phyloP scores from a whole-genome alignment of 2,797 vertebrate species.

The Anguilla marmorata region DNA sequence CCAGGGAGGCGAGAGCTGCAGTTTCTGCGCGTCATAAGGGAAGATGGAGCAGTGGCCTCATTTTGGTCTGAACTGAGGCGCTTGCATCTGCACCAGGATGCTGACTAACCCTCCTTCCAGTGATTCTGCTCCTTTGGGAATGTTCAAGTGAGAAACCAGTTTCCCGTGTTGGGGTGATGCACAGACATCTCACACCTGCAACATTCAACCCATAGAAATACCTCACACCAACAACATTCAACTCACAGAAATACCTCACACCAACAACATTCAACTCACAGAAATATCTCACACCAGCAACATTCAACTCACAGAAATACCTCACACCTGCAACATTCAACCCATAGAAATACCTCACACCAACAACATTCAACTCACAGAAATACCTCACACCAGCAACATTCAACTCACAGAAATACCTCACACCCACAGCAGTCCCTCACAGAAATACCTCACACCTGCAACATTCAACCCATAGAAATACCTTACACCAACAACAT shows the following conservation, averaged over 20 bases:
- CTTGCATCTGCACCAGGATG: background rate
- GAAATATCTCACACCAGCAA: too few species aligned
- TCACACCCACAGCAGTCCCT: background rate
- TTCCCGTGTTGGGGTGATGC: background rate
- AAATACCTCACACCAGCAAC: slow-evolving; percentile 32
- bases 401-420: slow-evolving; percentile 18
- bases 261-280: background rate
- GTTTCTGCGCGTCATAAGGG: background rate
- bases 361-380: slow-evolving; percentile 19
- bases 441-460: background rate
- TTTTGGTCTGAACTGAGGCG: slow-evolving; percentile 20
- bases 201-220: slow-evolving; percentile 24
- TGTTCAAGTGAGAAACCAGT: background rate
- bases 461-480: slow-evolving; percentile 5
- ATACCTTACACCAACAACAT: slow-evolving; percentile 38
- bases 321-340: slow-evolving; percentile 38
- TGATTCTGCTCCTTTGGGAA: background rate
- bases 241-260: slow-evolving; percentile 20
- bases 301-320: slow-evolving; percentile 24
- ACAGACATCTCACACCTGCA: background rate
- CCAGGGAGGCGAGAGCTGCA: slow-evolving; percentile 4
- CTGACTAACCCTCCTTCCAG: background rate
- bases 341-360: slow-evolving; percentile 6
- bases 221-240: slow-evolving; percentile 37
- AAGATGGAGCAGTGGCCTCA: slow-evolving; percentile 28